A percentile compares a stretch with the other conserved stretches of the same genome.
Evolutionary conservation across 2,113 vertebrate species (phyloP).

Genomic region (cattle (Bos taurus)): DNA sequence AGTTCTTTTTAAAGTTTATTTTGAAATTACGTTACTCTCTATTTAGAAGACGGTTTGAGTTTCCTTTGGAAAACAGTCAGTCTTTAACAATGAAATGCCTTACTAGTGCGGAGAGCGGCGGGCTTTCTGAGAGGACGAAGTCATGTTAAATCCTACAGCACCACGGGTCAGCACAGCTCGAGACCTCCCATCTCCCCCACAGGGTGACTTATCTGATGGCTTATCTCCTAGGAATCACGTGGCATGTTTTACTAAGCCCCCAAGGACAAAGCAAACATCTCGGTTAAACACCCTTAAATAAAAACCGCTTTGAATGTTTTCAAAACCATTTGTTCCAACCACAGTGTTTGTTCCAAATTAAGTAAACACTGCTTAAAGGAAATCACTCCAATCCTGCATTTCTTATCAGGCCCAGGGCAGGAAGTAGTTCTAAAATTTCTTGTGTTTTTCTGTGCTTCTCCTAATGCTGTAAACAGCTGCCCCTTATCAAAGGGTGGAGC

Average conservation of each 20-base stretch:
- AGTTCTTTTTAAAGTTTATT: not conserved
- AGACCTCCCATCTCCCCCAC: not conserved
- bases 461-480: not conserved
- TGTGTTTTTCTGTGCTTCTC: not conserved
- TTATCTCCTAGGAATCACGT: slow-evolving; percentile 19
- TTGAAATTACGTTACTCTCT: not conserved
- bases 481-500: not conserved
- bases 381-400: slow-evolving; percentile 13
- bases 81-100: not conserved
- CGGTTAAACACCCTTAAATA: slow-evolving; percentile 52
- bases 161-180: not conserved
- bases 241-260: slow-evolving; percentile 57
- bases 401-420: slow-evolving; percentile 21
- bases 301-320: slow-evolving; percentile 46
- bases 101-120: not conserved
- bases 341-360: slow-evolving; percentile 28
- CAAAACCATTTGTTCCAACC: slow-evolving; percentile 37
- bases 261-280: slow-evolving; percentile 61
- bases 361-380: slow-evolving; percentile 47
- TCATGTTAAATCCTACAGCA: not conserved
- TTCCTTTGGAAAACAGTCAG: not conserved
- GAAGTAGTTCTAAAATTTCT: slow-evolving; percentile 16
- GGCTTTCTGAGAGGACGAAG: no score
- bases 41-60: not conserved
- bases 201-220: not conserved